Conservation (phyloP, 2,888 invertebrate species). For the Emmelina monodactyla region DNA sequence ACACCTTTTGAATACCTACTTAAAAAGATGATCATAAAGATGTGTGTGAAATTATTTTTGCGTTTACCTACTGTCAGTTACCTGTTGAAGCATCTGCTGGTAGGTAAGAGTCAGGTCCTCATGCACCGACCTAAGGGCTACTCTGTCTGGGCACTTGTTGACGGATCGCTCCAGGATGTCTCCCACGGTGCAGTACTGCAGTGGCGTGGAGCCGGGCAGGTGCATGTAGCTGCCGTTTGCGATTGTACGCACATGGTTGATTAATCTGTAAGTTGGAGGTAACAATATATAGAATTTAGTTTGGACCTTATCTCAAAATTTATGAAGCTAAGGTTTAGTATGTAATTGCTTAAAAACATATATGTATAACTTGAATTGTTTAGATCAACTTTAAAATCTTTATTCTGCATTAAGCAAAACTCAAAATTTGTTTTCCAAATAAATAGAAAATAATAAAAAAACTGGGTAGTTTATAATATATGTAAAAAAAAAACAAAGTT, state of each 20-base stretch:
- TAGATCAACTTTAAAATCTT: too few species aligned
- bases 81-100: slow-evolving; percentile 58
- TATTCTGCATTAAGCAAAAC: too few species aligned
- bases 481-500: too few species aligned
- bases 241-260: slow-evolving; percentile 20
- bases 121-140: slow-evolving; percentile 65
- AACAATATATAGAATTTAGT: too few species aligned
- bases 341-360: too few species aligned
- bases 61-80: slow-evolving; percentile 15
- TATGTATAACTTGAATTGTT: too few species aligned
- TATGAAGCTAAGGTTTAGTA: too few species aligned
- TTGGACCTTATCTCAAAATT: too few species aligned
- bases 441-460: too few species aligned
- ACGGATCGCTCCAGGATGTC: slow-evolving; percentile 65
- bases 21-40: not conserved
- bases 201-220: slow-evolving; percentile 61
- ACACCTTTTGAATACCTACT: not conserved
- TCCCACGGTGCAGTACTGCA: slow-evolving; percentile 65
- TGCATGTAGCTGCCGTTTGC: slow-evolving; percentile 59
- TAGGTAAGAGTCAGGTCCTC: slow-evolving; percentile 67
- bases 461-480: too few species aligned
- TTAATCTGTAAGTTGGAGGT: slow-evolving; percentile 22
- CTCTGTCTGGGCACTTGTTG: slow-evolving; percentile 61
- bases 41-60: not conserved
- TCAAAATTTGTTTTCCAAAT: too few species aligned